Base-by-base conservation (phyloP, 2,113 vertebrate genomes). In the Nipponia nippon region DNA sequence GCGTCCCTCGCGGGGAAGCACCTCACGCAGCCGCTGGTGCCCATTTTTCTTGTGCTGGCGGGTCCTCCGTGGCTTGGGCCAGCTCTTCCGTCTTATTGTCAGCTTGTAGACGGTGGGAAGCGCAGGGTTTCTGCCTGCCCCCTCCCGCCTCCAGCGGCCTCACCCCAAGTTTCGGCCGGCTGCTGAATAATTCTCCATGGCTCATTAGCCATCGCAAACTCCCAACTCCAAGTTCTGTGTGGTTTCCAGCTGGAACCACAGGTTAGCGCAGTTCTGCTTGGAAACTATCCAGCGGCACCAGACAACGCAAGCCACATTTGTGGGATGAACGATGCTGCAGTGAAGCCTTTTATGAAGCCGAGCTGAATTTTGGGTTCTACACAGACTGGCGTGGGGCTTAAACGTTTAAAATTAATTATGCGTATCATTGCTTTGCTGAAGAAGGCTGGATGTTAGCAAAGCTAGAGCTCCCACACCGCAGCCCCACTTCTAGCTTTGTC, bases 241-340 rank as follows among this genome's bases (percentile, higher is more conserved):
- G 12, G 34, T 20, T 65, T 61, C 75, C 70, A 36, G 1, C 13
- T 4, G 17, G 53, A 78, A 16, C 63, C 19, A 26, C 26, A 6
- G 44, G 17, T 20, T 12, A 30, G 23, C 50, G 22, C 30, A 3
- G 20, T 25, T 56, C 47, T 40, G 40, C 55, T 4, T 13, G 22
- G 32, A 50, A 62, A 16, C 4, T 11, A 16, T 14, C 34, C 25
- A 3, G 26, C 30, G 30, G 16, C 49, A 19, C 4, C 29, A 3
- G 36, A 15, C 36, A 30, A 7, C 10, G 4, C 26, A 4, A 29
- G 49, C 32, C 11, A 22, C 0, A 0, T 9, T 16, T 3, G 5
- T 7, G 26, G 4, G 19, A 5, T 0, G 8, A 6, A 4, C 0
- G 0, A 10, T 2, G 53, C 53, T 62, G 49, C 36, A 7, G 29